A percentile compares a stretch with the other conserved stretches of the same genome.
phyloP scores from a whole-genome alignment of 2,888 invertebrate genomes.

The Phengaris arion region DNA sequence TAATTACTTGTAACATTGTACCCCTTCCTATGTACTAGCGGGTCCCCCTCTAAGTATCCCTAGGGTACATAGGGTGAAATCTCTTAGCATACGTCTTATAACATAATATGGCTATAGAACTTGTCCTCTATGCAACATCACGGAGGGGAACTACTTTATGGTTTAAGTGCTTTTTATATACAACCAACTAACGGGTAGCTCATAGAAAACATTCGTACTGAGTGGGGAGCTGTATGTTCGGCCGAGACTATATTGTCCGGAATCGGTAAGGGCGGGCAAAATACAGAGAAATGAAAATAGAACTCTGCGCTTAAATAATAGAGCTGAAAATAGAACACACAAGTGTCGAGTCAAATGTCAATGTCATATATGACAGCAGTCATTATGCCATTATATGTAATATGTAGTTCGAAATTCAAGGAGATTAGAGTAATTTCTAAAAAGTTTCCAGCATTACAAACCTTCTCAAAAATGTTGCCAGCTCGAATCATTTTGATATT shows the following conservation, averaged over 20 bases:
- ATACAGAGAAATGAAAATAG: too few relatives aligned
- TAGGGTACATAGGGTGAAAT: slow-evolving; percentile 25
- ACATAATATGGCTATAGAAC: slow-evolving; percentile 1
- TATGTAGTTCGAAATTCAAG: neutral
- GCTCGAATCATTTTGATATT: neutral
- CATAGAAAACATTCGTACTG: slow-evolving; percentile 10
- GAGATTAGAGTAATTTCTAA: neutral
- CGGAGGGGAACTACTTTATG: neutral
- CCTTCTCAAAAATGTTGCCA: neutral
- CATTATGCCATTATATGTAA: neutral
- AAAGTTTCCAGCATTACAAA: too few relatives aligned
- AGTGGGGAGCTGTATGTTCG: neutral
- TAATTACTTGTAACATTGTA: slow-evolving; percentile 26
- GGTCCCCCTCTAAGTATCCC: slow-evolving; percentile 8
- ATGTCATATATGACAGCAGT: neutral
- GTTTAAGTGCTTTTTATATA: slow-evolving; percentile 14
- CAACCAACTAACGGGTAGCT: slow-evolving; percentile 1
- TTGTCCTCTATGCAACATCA: neutral
- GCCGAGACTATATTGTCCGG: too few relatives aligned
- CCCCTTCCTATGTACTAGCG: slow-evolving; percentile 22
- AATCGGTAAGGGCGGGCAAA: too few relatives aligned
- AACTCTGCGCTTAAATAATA: too few relatives aligned
- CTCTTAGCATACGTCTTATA: neutral
- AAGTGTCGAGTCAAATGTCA: too few relatives aligned
- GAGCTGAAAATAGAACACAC: too few relatives aligned